Evolutionary conservation across 2,113 vertebrate species (phyloP).

Genomic region (Symphodus melops): DNA sequence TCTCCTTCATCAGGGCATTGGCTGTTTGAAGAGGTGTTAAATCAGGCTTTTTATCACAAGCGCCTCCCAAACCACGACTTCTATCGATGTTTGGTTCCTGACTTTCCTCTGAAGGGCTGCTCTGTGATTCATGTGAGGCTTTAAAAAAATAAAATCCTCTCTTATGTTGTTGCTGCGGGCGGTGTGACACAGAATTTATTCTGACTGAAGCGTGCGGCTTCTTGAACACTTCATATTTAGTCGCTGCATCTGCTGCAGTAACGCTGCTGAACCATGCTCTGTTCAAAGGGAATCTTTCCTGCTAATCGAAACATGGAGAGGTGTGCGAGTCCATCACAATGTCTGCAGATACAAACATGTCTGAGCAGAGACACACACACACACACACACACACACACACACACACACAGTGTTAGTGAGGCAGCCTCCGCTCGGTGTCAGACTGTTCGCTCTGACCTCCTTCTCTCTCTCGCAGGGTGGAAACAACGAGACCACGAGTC

Average conservation of each 20-base stretch:
- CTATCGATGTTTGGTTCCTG: constrained; percentile 37
- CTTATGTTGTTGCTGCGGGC: constrained; percentile 41
- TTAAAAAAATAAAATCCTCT: constrained; percentile 19
- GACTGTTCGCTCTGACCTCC: constrained; percentile 51
- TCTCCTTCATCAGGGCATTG: constrained; percentile 22
- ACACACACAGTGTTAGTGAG: constrained; percentile 9
- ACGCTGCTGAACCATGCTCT: constrained; percentile 2
- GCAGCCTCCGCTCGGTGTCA: constrained; percentile 28
- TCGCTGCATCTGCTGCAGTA: background rate
- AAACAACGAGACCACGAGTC: constrained; percentile 3
- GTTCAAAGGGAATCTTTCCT: constrained; percentile 19
- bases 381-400: background rate
- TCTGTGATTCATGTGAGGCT: constrained; percentile 46
- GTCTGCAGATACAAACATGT: constrained; percentile 29
- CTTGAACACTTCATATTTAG: constrained; percentile 12
- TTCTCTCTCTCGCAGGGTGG: constrained; percentile 51
- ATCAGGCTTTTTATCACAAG: constrained; percentile 39
- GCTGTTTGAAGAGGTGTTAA: constrained; percentile 44
- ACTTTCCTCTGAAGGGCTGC: constrained; percentile 41
- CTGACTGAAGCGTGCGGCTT: constrained; percentile 31
- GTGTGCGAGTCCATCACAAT: constrained; percentile 5
- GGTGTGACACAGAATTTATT: constrained; percentile 26
- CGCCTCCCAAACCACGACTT: constrained; percentile 30
- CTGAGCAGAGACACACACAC: constrained; percentile 26
- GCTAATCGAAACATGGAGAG: constrained; percentile 58